Evolutionary conservation across 2,888 invertebrate species (phyloP).

Genomic region (Galerucella nymphaeae): DNA sequence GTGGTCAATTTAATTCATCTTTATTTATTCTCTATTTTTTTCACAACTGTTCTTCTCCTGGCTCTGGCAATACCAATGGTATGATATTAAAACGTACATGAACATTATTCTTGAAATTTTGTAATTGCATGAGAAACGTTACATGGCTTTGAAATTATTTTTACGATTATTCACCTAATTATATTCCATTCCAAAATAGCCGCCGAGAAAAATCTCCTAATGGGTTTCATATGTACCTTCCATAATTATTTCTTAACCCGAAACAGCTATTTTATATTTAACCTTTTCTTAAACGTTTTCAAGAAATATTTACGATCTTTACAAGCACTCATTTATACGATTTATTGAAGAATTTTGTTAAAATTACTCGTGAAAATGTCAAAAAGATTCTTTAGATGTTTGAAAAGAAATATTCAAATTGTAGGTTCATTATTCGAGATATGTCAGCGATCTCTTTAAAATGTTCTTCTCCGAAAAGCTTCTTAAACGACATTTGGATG

Average conservation of each 20-base stretch:
- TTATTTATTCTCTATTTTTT: no score
- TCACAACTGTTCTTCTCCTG: no score
- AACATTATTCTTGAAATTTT: background rate
- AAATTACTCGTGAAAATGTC: constrained; percentile 33
- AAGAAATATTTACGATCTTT: constrained; percentile 26
- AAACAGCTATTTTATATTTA: constrained; percentile 25
- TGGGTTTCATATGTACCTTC: constrained; percentile 27
- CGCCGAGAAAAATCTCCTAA: constrained; percentile 14
- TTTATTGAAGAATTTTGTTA: constrained; percentile 12
- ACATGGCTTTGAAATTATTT: background rate
- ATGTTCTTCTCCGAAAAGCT: constrained; percentile 19
- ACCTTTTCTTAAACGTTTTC: constrained; percentile 33
- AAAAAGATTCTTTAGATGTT: constrained; percentile 31
- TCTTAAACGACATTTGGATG: constrained; percentile 25
- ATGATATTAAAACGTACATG: background rate
- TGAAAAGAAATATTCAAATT: constrained; percentile 27
- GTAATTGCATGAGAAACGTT: background rate
- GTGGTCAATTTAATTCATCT: no score
- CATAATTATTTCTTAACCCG: constrained; percentile 31
- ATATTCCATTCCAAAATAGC: constrained; percentile 10
- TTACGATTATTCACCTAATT: constrained; percentile 5
- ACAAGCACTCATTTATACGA: constrained; percentile 12
- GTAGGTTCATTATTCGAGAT: constrained; percentile 29
- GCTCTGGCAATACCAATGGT: no score
- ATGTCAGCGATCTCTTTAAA: constrained; percentile 16